These are phyloP conservation scores for Escarpia spicata DNA, from an alignment of 2,888 invertebrate species.

Conservation along the genomic window DNA sequence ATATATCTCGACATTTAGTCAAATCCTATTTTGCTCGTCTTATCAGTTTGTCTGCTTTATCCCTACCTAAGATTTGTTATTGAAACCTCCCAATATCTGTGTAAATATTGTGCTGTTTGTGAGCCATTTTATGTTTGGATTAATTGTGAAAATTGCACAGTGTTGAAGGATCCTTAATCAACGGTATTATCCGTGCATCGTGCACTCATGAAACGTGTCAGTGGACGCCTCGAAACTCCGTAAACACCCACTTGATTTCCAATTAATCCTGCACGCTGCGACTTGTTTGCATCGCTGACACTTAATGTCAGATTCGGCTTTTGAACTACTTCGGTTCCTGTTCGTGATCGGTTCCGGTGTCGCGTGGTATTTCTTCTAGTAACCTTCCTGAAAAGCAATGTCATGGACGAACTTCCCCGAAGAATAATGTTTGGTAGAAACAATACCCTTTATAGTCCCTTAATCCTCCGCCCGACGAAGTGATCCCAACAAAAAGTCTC, in stretches of 20 bases:
- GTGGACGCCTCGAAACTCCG: neutral
- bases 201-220: neutral
- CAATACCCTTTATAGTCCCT: too few species aligned
- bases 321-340: neutral
- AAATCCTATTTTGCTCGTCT: too few species aligned
- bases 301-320: neutral
- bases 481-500: too few species aligned
- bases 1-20: too few species aligned
- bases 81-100: neutral
- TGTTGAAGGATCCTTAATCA: neutral
- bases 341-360: neutral
- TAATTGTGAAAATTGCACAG: neutral
- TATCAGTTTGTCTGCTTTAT: neutral
- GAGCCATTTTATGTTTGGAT: neutral
- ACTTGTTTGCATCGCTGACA: neutral
- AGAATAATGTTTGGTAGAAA: neutral
- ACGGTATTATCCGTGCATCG: neutral
- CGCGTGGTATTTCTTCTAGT: neutral
- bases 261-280: neutral
- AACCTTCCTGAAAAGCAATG: neutral
- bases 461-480: too few species aligned
- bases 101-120: neutral
- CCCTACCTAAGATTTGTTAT: neutral
- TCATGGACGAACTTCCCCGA: neutral
- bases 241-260: neutral